Conservation (phyloP, 2,888 invertebrate species). For the Lacanobia wlatinum region DNA sequence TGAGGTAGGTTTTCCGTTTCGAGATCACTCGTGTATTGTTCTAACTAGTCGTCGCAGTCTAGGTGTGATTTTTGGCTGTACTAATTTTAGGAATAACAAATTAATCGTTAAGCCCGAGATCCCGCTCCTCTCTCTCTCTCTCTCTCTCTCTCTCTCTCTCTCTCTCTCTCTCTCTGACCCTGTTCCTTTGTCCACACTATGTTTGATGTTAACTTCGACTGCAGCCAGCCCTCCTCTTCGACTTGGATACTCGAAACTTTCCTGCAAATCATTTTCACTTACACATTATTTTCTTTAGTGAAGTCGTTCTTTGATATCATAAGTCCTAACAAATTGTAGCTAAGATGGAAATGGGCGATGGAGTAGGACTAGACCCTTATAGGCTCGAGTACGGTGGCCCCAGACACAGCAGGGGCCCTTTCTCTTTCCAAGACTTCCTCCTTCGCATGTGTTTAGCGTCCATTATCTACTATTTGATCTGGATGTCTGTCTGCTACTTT, state of each 20-base stretch:
- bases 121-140: no score
- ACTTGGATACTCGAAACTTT: conserved; percentile 70
- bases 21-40: conserved; percentile 32
- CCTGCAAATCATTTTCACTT: conserved; percentile 77
- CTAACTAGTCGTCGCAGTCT: conserved; percentile 22
- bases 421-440: conserved; percentile 68
- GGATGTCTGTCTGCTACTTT: conserved; percentile 64
- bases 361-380: conserved; percentile 24
- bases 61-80: conserved; percentile 70
- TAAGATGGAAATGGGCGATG: conserved; percentile 43
- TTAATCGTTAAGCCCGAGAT: conserved; percentile 29
- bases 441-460: conserved; percentile 73
- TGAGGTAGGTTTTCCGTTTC: neutral
- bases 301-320: conserved; percentile 78
- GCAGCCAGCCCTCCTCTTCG: conserved; percentile 37
- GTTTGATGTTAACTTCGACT: conserved; percentile 37
- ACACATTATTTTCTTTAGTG: conserved; percentile 77
- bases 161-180: neutral
- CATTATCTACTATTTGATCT: conserved; percentile 71
- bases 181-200: conserved; percentile 37
- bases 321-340: conserved; percentile 64
- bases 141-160: no score
- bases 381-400: conserved; percentile 17
- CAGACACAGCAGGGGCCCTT: conserved; percentile 23
- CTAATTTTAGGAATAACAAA: conserved; percentile 61